These are phyloP conservation scores for Allacma fusca DNA, from an alignment of 2,888 invertebrate species.

Conservation along the genomic window DNA sequence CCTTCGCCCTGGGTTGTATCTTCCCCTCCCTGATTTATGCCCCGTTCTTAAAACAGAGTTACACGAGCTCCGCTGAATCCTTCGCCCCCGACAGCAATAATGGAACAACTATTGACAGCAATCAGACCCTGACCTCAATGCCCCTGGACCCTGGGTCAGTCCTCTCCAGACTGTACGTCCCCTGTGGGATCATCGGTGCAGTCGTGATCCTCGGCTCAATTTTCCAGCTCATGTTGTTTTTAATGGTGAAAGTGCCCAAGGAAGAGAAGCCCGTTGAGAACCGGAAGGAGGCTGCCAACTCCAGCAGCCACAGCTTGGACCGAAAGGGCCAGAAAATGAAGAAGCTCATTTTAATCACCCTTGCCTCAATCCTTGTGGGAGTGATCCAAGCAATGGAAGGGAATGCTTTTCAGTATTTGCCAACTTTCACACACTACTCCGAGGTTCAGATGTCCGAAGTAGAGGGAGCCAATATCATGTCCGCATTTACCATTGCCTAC, in stretches of 20 bases:
- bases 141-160: background rate
- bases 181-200: background rate
- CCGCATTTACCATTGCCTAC: slow-evolving; percentile 44
- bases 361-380: slow-evolving; percentile 29
- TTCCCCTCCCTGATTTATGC: slow-evolving; percentile 46
- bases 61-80: no score
- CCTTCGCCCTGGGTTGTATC: slow-evolving; percentile 45
- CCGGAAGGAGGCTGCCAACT: no score
- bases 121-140: no score
- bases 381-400: slow-evolving; percentile 30
- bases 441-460: slow-evolving; percentile 44
- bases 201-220: background rate
- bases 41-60: slow-evolving; percentile 43
- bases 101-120: no score
- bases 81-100: no score
- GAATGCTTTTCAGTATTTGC: slow-evolving; percentile 43
- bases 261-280: no score
- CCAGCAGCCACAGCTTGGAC: background rate
- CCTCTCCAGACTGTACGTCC: background rate
- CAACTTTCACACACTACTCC: slow-evolving; percentile 49
- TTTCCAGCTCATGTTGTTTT: background rate
- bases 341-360: slow-evolving; percentile 14
- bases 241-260: background rate
- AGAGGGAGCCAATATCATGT: slow-evolving; percentile 43
- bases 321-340: background rate